A percentile compares a stretch with the other conserved stretches of the same genome.
Evolutionary conservation across 2,888 invertebrate genomes (phyloP).

Genomic region (Crepidodera aurea): DNA sequence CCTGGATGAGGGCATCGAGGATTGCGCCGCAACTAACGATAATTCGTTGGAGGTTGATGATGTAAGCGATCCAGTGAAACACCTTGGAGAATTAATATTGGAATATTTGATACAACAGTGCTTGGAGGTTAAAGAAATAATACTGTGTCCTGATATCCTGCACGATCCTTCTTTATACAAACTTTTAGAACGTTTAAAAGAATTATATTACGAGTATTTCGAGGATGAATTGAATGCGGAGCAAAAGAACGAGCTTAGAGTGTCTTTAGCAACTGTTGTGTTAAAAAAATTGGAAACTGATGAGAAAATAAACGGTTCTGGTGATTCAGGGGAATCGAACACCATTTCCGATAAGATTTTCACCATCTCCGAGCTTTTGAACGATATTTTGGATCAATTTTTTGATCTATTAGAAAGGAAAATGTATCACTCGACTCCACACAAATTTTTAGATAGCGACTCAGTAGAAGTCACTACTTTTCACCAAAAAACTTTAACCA

Average conservation of each 20-base stretch:
- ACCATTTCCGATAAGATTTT: slow-evolving; percentile 54
- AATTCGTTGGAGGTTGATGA: slow-evolving; percentile 1
- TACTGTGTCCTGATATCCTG: slow-evolving; percentile 56
- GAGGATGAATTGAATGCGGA: slow-evolving; percentile 43
- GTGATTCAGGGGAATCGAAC: slow-evolving; percentile 39
- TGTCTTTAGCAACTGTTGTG: slow-evolving; percentile 45
- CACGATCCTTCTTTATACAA: slow-evolving; percentile 52
- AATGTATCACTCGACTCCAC: slow-evolving; percentile 46
- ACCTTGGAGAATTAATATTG: slow-evolving; percentile 47
- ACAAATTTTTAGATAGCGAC: slow-evolving; percentile 1
- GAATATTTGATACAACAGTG: slow-evolving; percentile 55
- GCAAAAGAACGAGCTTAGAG: slow-evolving; percentile 51
- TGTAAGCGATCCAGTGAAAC: neutral
- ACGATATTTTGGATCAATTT: slow-evolving; percentile 56
- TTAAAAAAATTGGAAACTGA: slow-evolving; percentile 48
- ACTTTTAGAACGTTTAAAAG: slow-evolving; percentile 47
- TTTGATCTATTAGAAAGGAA: slow-evolving; percentile 43
- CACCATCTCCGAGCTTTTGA: slow-evolving; percentile 55
- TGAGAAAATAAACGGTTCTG: slow-evolving; percentile 40
- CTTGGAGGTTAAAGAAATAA: slow-evolving; percentile 52
- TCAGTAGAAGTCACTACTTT: slow-evolving; percentile 47
- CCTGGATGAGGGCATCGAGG: slow-evolving; percentile 49
- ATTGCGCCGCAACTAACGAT: slow-evolving; percentile 37
- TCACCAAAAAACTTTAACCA: slow-evolving; percentile 47
- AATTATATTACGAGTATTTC: slow-evolving; percentile 49